Evolutionary conservation across 2,888 invertebrate genomes (phyloP).

Genomic region (Platycnemis pennipes): DNA sequence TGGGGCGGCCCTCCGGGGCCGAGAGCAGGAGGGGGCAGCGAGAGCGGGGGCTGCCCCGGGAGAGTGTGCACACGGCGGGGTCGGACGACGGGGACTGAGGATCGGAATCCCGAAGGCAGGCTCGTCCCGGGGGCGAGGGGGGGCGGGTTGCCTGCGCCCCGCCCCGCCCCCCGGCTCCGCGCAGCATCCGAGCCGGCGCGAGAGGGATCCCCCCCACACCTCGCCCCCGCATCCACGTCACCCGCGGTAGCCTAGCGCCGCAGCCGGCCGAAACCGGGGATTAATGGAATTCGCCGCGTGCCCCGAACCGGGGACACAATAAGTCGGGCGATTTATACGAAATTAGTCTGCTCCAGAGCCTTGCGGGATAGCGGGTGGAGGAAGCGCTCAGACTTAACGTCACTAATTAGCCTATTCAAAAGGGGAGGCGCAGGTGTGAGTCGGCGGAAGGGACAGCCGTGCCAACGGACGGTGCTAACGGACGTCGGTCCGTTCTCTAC

Average conservation of each 20-base stretch:
- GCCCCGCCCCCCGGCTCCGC: constrained; percentile 51
- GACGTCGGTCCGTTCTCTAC: too few species aligned
- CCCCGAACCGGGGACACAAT: constrained; percentile 45
- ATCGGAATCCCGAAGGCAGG: neutral
- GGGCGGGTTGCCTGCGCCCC: constrained; percentile 40
- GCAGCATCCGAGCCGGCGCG: constrained; percentile 68
- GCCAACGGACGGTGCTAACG: neutral
- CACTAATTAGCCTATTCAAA: constrained; percentile 59
- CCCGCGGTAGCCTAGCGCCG: constrained; percentile 9
- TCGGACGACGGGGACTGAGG: constrained; percentile 46
- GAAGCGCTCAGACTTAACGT: constrained; percentile 33
- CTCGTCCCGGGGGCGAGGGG: constrained; percentile 59
- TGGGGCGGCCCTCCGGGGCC: neutral
- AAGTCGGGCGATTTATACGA: constrained; percentile 65
- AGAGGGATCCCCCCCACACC: constrained; percentile 72
- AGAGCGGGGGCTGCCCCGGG: neutral
- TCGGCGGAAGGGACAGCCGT: neutral
- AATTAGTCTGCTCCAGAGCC: constrained; percentile 41
- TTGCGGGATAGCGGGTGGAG: neutral
- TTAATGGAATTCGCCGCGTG: constrained; percentile 65
- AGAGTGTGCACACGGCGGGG: constrained; percentile 14
- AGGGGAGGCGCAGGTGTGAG: constrained; percentile 15
- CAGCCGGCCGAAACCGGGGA: neutral
- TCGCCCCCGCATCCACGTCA: constrained; percentile 68
- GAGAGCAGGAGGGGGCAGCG: neutral